These are phyloP conservation scores for Tetranychus truncatus DNA, from an alignment of 2,888 invertebrate genomes.

Conservation along the genomic window DNA sequence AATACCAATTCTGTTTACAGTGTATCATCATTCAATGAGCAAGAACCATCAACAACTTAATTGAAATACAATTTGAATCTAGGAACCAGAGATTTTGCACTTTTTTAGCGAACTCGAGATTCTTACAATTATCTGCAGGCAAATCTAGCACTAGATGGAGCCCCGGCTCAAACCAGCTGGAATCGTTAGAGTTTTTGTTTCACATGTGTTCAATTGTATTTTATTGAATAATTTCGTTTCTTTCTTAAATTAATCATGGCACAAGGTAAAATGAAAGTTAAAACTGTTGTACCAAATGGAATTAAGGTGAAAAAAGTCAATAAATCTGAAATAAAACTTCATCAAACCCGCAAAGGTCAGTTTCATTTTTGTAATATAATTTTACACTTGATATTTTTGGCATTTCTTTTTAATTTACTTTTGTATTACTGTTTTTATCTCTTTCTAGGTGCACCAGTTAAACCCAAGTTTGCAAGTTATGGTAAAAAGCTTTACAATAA, in stretches of 20 bases:
- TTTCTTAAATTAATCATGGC: constrained; percentile 14
- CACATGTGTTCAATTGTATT: background rate
- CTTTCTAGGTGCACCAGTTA: constrained; percentile 15
- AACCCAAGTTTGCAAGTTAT: constrained; percentile 4
- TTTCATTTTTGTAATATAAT: background rate
- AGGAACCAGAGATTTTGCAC: too few species aligned
- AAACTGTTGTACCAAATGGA: constrained; percentile 17
- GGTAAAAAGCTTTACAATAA: constrained; percentile 17
- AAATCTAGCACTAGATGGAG: too few species aligned
- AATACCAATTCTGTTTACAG: too few species aligned
- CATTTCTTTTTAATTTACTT: background rate
- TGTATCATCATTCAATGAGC: too few species aligned
- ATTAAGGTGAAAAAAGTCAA: background rate
- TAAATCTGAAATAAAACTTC: constrained; percentile 1
- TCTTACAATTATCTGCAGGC: too few species aligned
- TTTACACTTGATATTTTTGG: background rate
- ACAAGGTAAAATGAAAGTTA: constrained; percentile 19
- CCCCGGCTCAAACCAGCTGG: too few species aligned
- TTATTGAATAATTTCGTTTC: background rate
- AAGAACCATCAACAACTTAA: too few species aligned
- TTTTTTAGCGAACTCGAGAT: too few species aligned
- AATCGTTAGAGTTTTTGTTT: too few species aligned
- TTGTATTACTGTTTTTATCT: background rate
- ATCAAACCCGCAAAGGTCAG: constrained; percentile 6
- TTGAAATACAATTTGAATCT: too few species aligned